A percentile compares a stretch with the other conserved stretches of the same genome.
Evolutionary conservation across 2,797 vertebrate species (phyloP).

Genomic region (Etheostoma perlongum): DNA sequence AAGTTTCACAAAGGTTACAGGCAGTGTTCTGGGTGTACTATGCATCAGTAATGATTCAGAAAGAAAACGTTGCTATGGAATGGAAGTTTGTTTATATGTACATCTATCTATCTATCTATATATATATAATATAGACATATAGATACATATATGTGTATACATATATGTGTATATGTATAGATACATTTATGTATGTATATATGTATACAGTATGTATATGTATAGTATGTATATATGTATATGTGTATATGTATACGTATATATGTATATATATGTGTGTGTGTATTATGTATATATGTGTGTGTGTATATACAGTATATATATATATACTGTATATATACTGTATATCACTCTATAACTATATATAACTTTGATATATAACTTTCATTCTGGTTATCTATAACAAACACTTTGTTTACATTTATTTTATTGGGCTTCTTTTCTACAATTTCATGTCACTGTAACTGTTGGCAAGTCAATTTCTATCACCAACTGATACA

Average conservation of each 20-base stretch:
- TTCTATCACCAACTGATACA: background rate
- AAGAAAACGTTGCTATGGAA: slow-evolving; percentile 7
- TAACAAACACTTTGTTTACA: background rate
- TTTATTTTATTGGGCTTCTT: too few relatives aligned
- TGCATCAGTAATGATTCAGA: slow-evolving; percentile 34
- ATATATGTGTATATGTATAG: background rate
- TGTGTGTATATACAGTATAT: too few relatives aligned
- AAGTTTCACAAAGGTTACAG: slow-evolving; percentile 62
- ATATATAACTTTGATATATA: too few relatives aligned
- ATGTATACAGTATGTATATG: too few relatives aligned
- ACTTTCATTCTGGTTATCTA: background rate
- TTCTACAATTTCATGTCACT: background rate
- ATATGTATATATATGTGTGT: too few relatives aligned
- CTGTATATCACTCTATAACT: too few relatives aligned
- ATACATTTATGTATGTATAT: background rate
- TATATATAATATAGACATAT: background rate
- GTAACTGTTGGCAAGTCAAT: background rate
- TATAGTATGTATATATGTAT: too few relatives aligned
- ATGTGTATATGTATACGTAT: too few relatives aligned
- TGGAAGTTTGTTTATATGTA: background rate
- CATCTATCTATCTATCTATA: background rate
- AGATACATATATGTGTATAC: background rate
- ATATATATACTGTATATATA: too few relatives aligned
- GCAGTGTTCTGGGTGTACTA: slow-evolving; percentile 28
- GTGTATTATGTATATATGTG: too few relatives aligned